Conservation (phyloP, 2,113 vertebrate species). For the Cyprinodon tularosa region DNA sequence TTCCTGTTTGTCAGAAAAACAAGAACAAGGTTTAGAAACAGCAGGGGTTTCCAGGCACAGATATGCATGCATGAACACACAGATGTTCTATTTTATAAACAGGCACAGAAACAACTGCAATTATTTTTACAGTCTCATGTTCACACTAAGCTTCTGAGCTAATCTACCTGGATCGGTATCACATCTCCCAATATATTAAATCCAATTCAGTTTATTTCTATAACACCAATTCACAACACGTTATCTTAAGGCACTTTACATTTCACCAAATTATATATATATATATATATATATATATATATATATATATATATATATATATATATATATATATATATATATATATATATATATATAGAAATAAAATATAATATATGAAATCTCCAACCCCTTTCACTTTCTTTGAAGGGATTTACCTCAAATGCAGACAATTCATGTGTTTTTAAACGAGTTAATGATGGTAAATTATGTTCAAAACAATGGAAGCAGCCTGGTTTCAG, state of each 20-base stretch:
- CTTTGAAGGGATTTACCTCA: not conserved
- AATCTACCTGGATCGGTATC: not conserved
- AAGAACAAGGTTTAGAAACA: not conserved
- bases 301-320: no score
- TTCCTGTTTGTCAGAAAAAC: not conserved
- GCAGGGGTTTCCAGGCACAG: not conserved
- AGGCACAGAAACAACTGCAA: not conserved
- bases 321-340: no score
- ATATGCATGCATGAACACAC: not conserved
- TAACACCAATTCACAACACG: no score
- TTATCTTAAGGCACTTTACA: no score
- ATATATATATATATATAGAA: no score
- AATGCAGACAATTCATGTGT: not conserved
- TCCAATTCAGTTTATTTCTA: no score
- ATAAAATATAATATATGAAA: no score
- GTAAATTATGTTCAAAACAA: not conserved
- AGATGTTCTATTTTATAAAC: not conserved
- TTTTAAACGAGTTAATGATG: not conserved
- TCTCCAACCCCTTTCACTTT: no score
- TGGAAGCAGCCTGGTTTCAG: not conserved
- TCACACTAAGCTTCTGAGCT: not conserved
- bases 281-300: no score
- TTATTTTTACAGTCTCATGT: not conserved
- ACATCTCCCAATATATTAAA: not conserved
- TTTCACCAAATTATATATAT: no score